Conservation (phyloP, 2,113 vertebrate species). For the Atractosteus spatula region DNA sequence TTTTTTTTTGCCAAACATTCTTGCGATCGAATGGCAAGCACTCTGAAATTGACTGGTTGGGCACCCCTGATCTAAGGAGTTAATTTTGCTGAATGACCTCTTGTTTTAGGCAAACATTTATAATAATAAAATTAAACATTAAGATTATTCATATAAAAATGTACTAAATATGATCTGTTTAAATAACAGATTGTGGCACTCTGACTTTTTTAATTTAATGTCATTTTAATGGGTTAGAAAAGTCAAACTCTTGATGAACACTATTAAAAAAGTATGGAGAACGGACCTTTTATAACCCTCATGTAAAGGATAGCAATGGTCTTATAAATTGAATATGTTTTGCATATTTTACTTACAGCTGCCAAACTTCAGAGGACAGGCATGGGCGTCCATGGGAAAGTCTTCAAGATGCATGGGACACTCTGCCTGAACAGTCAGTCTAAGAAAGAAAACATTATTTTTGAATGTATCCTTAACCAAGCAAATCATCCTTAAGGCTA, state of each 20-base stretch:
- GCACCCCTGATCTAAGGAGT: too few species aligned
- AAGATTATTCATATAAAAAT: too few species aligned
- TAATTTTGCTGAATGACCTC: too few species aligned
- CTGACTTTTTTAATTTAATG: too few species aligned
- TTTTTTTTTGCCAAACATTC: too few species aligned
- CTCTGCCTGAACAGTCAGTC: conserved; percentile 90
- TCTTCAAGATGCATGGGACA: conserved; percentile 94
- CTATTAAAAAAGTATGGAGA: background rate
- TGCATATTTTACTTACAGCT: conserved; percentile 78
- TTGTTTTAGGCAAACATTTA: too few species aligned
- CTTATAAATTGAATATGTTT: conserved; percentile 3
- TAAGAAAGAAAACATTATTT: conserved; percentile 58
- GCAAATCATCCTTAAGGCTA: background rate
- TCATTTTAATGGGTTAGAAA: too few species aligned
- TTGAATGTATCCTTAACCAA: background rate
- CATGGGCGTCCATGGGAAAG: conserved; percentile 93
- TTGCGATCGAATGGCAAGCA: too few species aligned
- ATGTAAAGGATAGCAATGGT: background rate
- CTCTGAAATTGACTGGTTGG: too few species aligned
- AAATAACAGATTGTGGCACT: too few species aligned
- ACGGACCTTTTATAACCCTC: background rate
- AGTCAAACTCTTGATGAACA: too few species aligned
- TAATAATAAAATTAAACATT: too few species aligned
- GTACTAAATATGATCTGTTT: background rate
- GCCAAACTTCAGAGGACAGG: conserved; percentile 91